These are phyloP conservation scores for Brachypterus glaber DNA, from an alignment of 2,888 invertebrate species.

Conservation along the genomic window DNA sequence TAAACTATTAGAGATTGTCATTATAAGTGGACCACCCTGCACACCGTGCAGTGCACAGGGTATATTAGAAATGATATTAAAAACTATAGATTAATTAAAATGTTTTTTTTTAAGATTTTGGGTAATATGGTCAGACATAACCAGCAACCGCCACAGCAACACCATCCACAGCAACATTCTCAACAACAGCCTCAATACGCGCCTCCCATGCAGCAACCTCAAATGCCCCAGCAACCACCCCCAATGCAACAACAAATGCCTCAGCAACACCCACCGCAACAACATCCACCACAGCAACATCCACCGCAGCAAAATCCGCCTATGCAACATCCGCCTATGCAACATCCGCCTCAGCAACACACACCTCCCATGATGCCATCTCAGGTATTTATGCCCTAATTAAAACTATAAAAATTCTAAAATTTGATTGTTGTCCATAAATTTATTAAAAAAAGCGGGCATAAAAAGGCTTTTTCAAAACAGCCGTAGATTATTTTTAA, in stretches of 20 bases:
- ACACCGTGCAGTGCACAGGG: no score
- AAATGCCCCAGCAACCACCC: constrained; percentile 39
- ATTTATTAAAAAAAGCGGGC: no score
- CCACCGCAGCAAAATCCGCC: constrained; percentile 20
- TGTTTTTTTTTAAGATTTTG: constrained; percentile 43
- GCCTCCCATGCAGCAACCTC: constrained; percentile 18
- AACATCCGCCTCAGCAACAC: constrained; percentile 41
- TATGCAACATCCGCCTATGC: constrained; percentile 35
- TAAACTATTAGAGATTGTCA: no score
- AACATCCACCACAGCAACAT: constrained; percentile 20
- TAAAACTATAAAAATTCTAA: no score
- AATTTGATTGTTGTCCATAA: no score
- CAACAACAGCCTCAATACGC: constrained; percentile 28
- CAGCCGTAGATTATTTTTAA: no score
- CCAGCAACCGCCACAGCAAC: constrained; percentile 25
- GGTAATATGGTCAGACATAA: constrained; percentile 48
- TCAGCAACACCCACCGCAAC: constrained; percentile 22
- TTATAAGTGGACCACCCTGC: no score
- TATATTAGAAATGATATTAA: no score
- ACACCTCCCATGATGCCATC: no score
- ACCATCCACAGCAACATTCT: constrained; percentile 25
- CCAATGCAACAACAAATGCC: constrained; percentile 32
- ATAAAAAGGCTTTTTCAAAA: no score
- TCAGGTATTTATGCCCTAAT: no score
- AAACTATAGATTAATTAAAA: no score